A percentile compares a stretch with the other conserved stretches of the same genome.
Conservation (phyloP, 2,113 vertebrate genomes). For the Pandion haliaetus region DNA sequence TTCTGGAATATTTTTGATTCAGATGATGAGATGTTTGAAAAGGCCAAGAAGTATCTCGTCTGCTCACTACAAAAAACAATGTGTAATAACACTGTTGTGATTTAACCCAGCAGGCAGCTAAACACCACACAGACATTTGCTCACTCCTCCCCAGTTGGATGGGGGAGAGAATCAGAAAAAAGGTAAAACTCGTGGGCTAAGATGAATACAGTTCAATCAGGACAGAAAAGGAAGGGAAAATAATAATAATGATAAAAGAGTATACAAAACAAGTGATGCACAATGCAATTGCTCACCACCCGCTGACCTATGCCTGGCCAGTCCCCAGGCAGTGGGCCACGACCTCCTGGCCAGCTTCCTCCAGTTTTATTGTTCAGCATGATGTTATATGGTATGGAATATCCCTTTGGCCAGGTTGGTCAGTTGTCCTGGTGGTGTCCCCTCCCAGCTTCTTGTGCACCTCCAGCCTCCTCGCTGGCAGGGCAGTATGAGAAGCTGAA, state of each 20-base stretch:
- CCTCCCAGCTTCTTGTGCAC: neutral
- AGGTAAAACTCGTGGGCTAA: neutral
- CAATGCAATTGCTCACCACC: neutral
- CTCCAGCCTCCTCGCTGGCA: neutral
- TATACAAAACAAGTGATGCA: neutral
- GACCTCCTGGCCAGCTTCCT: too few species aligned
- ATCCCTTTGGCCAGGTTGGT: neutral
- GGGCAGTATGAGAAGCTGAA: neutral
- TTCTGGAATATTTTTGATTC: neutral
- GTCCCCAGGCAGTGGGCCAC: neutral
- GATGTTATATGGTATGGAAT: neutral
- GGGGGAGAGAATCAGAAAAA: neutral
- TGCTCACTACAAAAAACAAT: neutral
- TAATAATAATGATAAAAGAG: neutral
- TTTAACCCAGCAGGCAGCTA: neutral
- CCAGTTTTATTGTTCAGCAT: neutral
- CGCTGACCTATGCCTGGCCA: neutral
- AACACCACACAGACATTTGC: neutral
- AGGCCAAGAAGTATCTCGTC: neutral
- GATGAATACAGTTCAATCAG: neutral
- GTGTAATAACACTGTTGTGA: neutral
- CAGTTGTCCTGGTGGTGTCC: neutral
- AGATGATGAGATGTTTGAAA: neutral
- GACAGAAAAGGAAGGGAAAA: neutral
- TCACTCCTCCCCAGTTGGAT: neutral